Percentiles rank a stretch among this genome's conserved stretches.
Conservation (phyloP, 64 coral and sea anemone genomes). For the Montipora efflorescens region DNA sequence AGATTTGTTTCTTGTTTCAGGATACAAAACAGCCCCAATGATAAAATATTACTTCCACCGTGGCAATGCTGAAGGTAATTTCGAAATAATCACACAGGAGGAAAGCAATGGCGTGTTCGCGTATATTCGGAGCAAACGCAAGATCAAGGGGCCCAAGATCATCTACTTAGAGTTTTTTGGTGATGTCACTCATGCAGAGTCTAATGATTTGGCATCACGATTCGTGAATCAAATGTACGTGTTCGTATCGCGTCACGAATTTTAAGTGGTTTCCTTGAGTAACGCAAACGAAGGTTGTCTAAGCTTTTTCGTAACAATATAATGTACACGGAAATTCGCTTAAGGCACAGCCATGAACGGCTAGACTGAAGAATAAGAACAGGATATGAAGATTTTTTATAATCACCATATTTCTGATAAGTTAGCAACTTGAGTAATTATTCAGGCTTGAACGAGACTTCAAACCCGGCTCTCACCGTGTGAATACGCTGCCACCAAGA, state of each 20-base stretch:
- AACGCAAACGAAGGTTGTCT: background rate
- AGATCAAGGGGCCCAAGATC: background rate
- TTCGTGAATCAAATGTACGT: slow-evolving; percentile 44
- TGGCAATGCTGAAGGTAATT: slow-evolving; percentile 20
- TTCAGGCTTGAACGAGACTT: no score
- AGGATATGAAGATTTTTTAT: no score
- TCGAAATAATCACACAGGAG: slow-evolving; percentile 15
- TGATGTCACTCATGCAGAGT: slow-evolving; percentile 25
- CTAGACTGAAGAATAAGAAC: no score
- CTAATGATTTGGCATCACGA: slow-evolving; percentile 5
- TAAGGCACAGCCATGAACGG: no score
- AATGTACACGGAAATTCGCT: no score
- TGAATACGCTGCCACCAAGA: no score
- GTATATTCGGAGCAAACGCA: background rate
- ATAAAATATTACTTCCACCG: slow-evolving; percentile 39
- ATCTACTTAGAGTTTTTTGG: slow-evolving; percentile 40
- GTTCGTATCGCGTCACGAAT: slow-evolving; percentile 11
- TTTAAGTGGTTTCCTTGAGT: background rate
- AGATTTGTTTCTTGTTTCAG: background rate
- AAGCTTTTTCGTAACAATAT: no score
- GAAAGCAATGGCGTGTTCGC: background rate
- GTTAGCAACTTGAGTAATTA: no score
- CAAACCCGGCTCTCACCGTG: no score
- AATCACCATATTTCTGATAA: no score
- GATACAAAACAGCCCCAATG: slow-evolving; percentile 45